Base-by-base conservation (phyloP, 1,140 invertebrate genomes). In the Drosophila parvula region DNA sequence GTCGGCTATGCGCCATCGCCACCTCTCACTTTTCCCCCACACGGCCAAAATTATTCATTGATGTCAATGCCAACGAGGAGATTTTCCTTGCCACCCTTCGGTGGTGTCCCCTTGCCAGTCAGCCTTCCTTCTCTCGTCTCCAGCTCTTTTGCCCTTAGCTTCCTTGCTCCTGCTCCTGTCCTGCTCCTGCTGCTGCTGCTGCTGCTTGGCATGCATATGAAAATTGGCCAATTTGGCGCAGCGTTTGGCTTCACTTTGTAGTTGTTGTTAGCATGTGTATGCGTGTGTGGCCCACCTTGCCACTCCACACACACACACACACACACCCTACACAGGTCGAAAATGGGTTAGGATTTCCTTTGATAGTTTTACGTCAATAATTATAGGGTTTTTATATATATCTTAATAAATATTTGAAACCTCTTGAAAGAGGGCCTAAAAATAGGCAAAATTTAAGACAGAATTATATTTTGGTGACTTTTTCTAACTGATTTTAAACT, bases 221-320 rank as follows among this genome's bases (percentile, higher is more conserved):
- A 88, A 82, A 85, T 88, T 86, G 79, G 79, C 79, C 75, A 85
- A 85, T 85, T 85, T 82, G 83, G 75, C 59, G 63, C 70, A 82
- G 57, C 74, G 81, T 78, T 82, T 77, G 74, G 63, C 74, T 77
- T 77, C 63, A 51, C 63, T 77, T 78, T 78, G 74, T 77, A 48
- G 74, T 47, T 55, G 47, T 47, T 48, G 70, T 41, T 43, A 5
- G n/a, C 32, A 27, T 8, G 9, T 4, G 30, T 32, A n/a, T 45
- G 56, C 34, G 34, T 65, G 50, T 34, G 30, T 22, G 32, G n/a
- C 59, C 12, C 34, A 47, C 27, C 9, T 30, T 14, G 27, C 22
- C 59, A 18, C n/a, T n/a, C 10, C 28, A 51, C 16, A 11, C 32
- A 1, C 43, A 32, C 14, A 28, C 45, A 22, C 8, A 12, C 4